Evolutionary conservation across 23 tunicate species (phyloP).

Genomic region (Diplosoma virens): DNA sequence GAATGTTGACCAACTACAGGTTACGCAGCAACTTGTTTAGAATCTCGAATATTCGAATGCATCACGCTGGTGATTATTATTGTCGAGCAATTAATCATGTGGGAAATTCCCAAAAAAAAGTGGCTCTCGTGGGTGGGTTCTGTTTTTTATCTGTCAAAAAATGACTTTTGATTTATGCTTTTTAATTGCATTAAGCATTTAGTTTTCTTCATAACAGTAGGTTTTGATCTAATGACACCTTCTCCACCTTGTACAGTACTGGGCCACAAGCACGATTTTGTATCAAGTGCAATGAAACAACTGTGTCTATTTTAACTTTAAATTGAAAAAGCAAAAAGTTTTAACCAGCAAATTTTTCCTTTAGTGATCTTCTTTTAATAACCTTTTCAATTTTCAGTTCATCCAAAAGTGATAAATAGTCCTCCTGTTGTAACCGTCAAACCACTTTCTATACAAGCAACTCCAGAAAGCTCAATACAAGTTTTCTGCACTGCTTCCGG

Average conservation of each 20-base stretch:
- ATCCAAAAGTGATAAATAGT: background rate
- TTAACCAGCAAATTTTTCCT: no score
- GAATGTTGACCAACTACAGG: slow-evolving; percentile 59
- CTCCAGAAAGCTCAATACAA: slow-evolving; percentile 29
- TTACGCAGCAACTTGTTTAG: slow-evolving; percentile 11
- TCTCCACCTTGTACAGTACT: no score
- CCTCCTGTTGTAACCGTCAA: slow-evolving; percentile 40
- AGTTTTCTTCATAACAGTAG: no score
- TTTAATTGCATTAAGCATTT: no score
- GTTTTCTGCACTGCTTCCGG: slow-evolving; percentile 62
- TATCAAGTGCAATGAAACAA: no score
- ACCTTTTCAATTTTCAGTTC: slow-evolving; percentile 29
- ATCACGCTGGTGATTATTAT: slow-evolving; percentile 46
- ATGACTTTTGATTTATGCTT: no score
- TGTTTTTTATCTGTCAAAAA: no score
- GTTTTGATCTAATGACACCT: no score
- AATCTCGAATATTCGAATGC: slow-evolving; percentile 1
- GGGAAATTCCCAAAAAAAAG: slow-evolving; percentile 39
- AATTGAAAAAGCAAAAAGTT: no score
- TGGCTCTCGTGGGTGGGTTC: slow-evolving; percentile 50
- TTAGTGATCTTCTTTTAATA: background rate
- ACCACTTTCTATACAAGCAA: slow-evolving; percentile 16
- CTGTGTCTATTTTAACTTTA: no score
- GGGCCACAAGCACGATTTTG: no score
- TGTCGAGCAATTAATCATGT: slow-evolving; percentile 62